Conservation (phyloP, 2,113 vertebrate genomes). For the Cephalopholis sonnerati region DNA sequence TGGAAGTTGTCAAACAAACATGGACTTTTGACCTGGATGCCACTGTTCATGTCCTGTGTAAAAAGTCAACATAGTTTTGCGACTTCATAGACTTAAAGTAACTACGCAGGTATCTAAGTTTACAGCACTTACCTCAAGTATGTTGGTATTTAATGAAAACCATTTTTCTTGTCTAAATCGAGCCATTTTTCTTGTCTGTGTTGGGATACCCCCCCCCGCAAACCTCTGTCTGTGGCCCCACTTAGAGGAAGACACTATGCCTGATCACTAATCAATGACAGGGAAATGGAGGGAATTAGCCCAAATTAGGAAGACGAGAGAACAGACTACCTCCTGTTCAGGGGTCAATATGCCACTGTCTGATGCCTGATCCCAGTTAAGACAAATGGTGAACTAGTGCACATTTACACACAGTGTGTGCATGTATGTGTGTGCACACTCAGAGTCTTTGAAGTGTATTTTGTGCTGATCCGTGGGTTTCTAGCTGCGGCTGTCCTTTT, state of each 20-base stretch:
- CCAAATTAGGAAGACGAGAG: slow-evolving; percentile 82
- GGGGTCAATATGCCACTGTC: slow-evolving; percentile 74
- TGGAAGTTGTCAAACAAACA: too few species aligned
- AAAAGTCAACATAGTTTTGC: too few species aligned
- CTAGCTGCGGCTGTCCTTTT: slow-evolving; percentile 47
- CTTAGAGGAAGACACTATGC: slow-evolving; percentile 74
- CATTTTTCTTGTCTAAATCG: too few species aligned
- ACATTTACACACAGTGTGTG: slow-evolving; percentile 25
- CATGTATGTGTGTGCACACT: slow-evolving; percentile 9
- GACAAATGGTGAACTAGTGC: slow-evolving; percentile 41
- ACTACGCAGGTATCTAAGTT: too few species aligned
- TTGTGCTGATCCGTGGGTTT: slow-evolving; percentile 68
- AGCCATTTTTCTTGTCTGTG: too few species aligned
- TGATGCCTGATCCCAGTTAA: slow-evolving; percentile 68
- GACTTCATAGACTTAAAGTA: too few species aligned
- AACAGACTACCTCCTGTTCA: slow-evolving; percentile 76
- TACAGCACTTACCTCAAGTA: too few species aligned
- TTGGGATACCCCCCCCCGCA: slow-evolving; percentile 5
- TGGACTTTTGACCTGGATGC: too few species aligned
- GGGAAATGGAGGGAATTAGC: slow-evolving; percentile 85
- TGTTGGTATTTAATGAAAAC: too few species aligned
- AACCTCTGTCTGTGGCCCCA: slow-evolving; percentile 63
- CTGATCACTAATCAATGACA: slow-evolving; percentile 85
- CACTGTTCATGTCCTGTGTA: too few species aligned
- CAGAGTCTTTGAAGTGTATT: slow-evolving; percentile 55